Conservation (phyloP, 1,140 invertebrate species). For the Eupristina koningsbergeri region DNA sequence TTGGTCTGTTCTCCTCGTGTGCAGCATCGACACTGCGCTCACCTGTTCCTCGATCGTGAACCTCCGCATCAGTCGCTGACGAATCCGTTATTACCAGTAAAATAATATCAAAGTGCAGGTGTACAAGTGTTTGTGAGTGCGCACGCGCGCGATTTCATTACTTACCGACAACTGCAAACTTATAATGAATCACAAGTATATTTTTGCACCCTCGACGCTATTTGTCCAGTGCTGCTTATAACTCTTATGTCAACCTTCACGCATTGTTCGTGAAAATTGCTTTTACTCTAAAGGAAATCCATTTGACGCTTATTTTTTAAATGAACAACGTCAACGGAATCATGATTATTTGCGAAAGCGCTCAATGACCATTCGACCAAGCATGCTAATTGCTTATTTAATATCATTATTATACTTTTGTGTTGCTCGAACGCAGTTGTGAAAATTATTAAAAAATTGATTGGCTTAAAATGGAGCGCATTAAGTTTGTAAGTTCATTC, state of each 20-base stretch:
- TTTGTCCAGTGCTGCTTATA: neutral
- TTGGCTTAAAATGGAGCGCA: neutral
- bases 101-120: neutral
- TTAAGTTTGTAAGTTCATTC: neutral
- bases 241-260: neutral
- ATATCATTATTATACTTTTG: neutral
- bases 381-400: neutral
- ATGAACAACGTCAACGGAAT: neutral
- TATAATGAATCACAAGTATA: neutral
- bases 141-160: neutral
- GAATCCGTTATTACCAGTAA: neutral
- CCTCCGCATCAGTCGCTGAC: neutral
- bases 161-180: neutral
- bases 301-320: neutral
- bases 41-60: neutral
- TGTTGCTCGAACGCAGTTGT: too few relatives aligned
- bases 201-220: neutral
- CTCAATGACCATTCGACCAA: neutral
- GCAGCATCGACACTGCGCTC: conserved; percentile 1
- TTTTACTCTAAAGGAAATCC: neutral
- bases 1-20: conserved; percentile 3
- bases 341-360: neutral
- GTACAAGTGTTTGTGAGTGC: neutral
- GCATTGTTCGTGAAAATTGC: conserved; percentile 2
- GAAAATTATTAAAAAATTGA: neutral